Base-by-base conservation (phyloP, 2,797 vertebrate genomes). In the Botia almorhae region DNA sequence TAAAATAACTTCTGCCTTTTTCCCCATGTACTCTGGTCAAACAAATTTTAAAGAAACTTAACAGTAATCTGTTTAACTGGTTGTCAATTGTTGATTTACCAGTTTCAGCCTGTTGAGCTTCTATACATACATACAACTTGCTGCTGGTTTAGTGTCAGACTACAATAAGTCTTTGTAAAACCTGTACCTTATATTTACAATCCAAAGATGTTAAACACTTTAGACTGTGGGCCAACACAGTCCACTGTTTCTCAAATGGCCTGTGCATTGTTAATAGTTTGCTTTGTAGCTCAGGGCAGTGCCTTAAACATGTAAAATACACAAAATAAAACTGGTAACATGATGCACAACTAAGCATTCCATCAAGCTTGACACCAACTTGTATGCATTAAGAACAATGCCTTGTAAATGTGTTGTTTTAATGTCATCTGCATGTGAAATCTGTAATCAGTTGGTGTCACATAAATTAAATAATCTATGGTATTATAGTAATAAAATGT, bases 341-440 rank as follows among this genome's bases (percentile, higher is more conserved):
- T 39, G 26, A 12, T 69, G 17, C 36, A 76, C 51, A 76, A 58
- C 51, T 51, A 48, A 43, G 51, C 64, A 76, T 76, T 68, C 51
- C 51, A 56, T 58, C 11, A 29, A 5, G 55, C 36, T 58, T 69
- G 36, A 48, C 6, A 29, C 71, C 21, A 61, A 17, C 14, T 65
- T 53, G 58, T 19, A 74, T 43, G 2, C 33, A 76, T 68, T 46
- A 26, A 76, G 33, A 19, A 58, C 55, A 29, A 69, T 58, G 33
- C 63, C 29, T 56, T 55, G 29, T 36, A 10, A 17, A 8, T 10
- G 7, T 43, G 29, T 13, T 8, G 26, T 23, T 65, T 67, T 67
- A 67, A 10, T 8, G 63, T 17, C 17, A 48, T 76, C 61, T 55
- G 14, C 23, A 7, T 43, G 8, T 67, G 26, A 21, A 39, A 51